These are phyloP conservation scores for Dysmachus trigonus DNA, from an alignment of 2,888 invertebrate genomes.

Conservation along the genomic window DNA sequence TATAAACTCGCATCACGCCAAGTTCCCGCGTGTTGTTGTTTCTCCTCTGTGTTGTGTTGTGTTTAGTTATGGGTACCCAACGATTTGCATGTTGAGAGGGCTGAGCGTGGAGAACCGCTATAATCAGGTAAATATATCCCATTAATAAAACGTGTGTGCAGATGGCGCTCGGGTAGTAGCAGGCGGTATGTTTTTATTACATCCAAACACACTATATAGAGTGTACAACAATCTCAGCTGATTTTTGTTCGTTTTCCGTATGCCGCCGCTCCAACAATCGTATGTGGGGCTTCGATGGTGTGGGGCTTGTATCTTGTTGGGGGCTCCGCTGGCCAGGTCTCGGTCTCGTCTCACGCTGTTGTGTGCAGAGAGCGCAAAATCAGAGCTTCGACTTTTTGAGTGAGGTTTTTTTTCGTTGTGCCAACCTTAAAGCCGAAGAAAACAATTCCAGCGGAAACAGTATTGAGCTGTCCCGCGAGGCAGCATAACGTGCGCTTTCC, in stretches of 20 bases:
- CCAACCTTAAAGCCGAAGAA: slow-evolving; percentile 43
- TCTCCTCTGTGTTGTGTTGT: no score
- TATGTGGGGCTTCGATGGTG: no score
- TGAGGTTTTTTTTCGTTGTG: slow-evolving; percentile 10
- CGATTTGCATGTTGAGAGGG: slow-evolving; percentile 26
- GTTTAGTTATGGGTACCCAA: neutral
- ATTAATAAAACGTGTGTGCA: slow-evolving; percentile 24
- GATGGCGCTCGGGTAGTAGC: slow-evolving; percentile 35
- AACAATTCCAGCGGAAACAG: slow-evolving; percentile 49
- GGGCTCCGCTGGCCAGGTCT: neutral
- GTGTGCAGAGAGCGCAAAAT: slow-evolving; percentile 32
- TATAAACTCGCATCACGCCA: no score
- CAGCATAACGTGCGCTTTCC: slow-evolving; percentile 49
- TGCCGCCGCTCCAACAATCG: neutral
- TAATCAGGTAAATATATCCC: slow-evolving; percentile 20
- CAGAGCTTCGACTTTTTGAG: neutral
- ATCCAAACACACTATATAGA: neutral
- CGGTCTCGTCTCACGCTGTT: neutral
- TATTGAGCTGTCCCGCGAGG: slow-evolving; percentile 51
- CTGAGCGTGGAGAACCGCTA: slow-evolving; percentile 19
- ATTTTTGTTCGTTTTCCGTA: slow-evolving; percentile 5
- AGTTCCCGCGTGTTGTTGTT: no score
- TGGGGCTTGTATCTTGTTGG: neutral
- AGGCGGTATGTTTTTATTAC: slow-evolving; percentile 3
- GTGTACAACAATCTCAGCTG: slow-evolving; percentile 12